Evolutionary conservation across 2,113 vertebrate genomes (phyloP), one percentile per base, ranked within the genome.

Genomic region (Cyanoliseus patagonus): DNA sequence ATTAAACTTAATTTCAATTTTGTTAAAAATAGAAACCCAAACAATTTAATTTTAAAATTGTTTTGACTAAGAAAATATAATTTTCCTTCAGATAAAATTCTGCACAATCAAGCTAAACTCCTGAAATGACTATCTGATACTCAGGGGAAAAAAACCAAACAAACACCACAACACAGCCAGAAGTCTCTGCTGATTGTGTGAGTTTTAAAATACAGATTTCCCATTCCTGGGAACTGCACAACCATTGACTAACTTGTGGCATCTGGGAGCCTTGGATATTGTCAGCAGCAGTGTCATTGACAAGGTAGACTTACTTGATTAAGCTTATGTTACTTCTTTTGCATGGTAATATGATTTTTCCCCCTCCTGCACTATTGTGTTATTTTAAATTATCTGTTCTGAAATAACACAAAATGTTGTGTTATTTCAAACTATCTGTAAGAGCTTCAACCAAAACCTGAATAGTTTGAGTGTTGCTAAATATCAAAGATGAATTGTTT

Each of bases 251-350:
- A 97, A 98, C 98, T 68, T 96, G 2, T 98, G 97, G 96, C 97
- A 97, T 44, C 97, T 94, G 55, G 57, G 53, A 33, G 97, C 98
- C 80, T 92, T 98, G 76, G 96, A 98, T 69, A 97, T 97, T 9
- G 96, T 98, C 93, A 98, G 98, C 96, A 95, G 83, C 30, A 98
- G 87, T 33, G 98, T 98, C 86, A 97, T 96, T 67, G 97, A 98
- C 77, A 98, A 98, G 92, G 97, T 98, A 82, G 96, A 97, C 39
- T 97, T 96, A 47, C 88, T 98, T 77, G 94, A 97, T 97, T 98
- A 62, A 91, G 64, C 55, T 49, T 72, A 18, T 37, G 3, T 59
- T 62, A 42, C 28, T 88, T 73, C 49, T 67, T 83, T 83, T 22
- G 8, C 9, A 6, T 41, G 13, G 63, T 64, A 59, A 10, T 55